Base-by-base conservation (phyloP, 2,888 invertebrate genomes). In the Ophion costatus region DNA sequence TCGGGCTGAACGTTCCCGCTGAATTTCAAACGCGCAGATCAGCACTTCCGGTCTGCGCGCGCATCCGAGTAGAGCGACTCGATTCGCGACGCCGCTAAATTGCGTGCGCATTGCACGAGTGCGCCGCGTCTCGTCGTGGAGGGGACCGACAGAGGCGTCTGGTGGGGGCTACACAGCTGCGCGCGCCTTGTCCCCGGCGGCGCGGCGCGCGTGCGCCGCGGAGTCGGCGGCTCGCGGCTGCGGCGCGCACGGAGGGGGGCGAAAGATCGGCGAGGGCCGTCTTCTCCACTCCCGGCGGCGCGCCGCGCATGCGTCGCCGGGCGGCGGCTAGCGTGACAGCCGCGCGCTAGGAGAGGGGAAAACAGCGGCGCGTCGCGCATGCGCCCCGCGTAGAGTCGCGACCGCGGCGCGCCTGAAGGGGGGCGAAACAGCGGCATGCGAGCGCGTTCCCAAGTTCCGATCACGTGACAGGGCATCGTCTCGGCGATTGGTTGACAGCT, bases 401-500 rank as follows among this genome's bases (percentile, higher is more conserved):
- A 17, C 51, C 17, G 51, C 51, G 17, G 3, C 17, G 51, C 0
- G 38, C 51, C 14, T 11, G 14, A 51, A 11, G 14, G 51, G 51
- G 38, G 38, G 20, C 59, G 57, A 75, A 56, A 33, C 59, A 61
- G 57, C 11, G 56, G 67, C 69, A 69, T 51, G 75, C 70, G 70
- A 45, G 61, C 57, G 71, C 57, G 71, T 29, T 63, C 57, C 11
- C 45, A 45, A 22, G 59, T 64, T 85, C 85, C 85, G 83, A 63
- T 85, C 82, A 79, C 66, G 79, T 84, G 79, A 79, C 61, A 70
- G 29, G 17, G 69, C 51, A 61, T 63, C 22, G 14, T 11, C 10
- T 14, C 20, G 33, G 67, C 24, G 29, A 87, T 87, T 87, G 87
- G 87, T 63, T 45, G 56, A 69, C 56, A 63, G 51, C 24, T 76